phyloP scores from a whole-genome alignment of 2,888 invertebrate species.

The Synanthedon myopaeformis region DNA sequence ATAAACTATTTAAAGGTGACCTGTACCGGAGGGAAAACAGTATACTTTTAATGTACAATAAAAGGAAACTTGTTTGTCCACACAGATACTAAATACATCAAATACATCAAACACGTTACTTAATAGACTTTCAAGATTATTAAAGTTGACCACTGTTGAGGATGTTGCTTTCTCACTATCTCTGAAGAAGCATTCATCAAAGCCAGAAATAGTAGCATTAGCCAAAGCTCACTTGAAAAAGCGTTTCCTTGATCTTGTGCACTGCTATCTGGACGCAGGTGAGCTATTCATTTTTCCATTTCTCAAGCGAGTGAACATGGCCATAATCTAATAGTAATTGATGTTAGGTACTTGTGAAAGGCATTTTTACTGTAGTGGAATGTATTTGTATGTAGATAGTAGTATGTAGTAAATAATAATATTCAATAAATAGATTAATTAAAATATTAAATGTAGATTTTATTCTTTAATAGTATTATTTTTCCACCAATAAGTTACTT shows the following conservation, averaged over 20 bases:
- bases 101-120: slow-evolving; percentile 84
- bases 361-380: too few species aligned
- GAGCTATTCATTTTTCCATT: slow-evolving; percentile 7
- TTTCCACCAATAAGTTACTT: too few species aligned
- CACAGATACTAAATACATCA: slow-evolving; percentile 82
- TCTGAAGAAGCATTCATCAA: slow-evolving; percentile 82
- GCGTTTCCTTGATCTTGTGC: slow-evolving; percentile 86
- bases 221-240: slow-evolving; percentile 84
- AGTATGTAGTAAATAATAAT: too few species aligned
- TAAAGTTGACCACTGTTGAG: slow-evolving; percentile 88
- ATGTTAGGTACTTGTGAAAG: too few species aligned
- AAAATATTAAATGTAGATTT: too few species aligned
- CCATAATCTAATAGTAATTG: too few species aligned
- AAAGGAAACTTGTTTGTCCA: slow-evolving; percentile 9
- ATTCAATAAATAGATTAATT: too few species aligned
- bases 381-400: too few species aligned
- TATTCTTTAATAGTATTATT: too few species aligned
- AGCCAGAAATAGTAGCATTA: slow-evolving; percentile 78
- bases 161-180: slow-evolving; percentile 92
- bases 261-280: slow-evolving; percentile 88
- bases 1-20: too few species aligned
- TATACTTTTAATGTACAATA: too few species aligned
- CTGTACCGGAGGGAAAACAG: too few species aligned
- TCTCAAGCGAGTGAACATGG: not conserved
- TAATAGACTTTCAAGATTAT: slow-evolving; percentile 84